Percentiles rank a stretch among this genome's conserved stretches.
These are phyloP conservation scores for Phasia obesa DNA, from an alignment of 2,888 invertebrate genomes.

Conservation along the genomic window DNA sequence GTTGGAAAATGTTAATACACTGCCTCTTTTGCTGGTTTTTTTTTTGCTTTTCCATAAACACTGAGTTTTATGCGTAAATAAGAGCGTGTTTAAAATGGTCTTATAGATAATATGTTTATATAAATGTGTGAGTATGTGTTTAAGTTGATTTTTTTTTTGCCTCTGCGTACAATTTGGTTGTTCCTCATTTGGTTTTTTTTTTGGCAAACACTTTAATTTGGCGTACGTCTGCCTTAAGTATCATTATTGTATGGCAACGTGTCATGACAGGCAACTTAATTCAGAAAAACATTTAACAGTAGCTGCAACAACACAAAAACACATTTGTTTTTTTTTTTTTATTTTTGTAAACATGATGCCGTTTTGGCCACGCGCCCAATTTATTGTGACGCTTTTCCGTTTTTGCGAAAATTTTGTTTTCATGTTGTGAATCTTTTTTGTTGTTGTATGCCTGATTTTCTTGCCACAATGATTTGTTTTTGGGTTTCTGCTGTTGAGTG, in stretches of 20 bases:
- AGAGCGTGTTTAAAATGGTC: constrained; percentile 48
- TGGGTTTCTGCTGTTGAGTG: constrained; percentile 37
- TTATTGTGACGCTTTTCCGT: constrained; percentile 70
- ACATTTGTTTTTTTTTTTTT: constrained; percentile 25
- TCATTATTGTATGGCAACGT: constrained; percentile 67
- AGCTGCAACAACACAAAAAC: constrained; percentile 50
- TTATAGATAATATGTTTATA: constrained; percentile 56
- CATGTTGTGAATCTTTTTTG: constrained; percentile 46
- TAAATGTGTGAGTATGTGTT: constrained; percentile 52
- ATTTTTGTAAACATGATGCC: constrained; percentile 49
- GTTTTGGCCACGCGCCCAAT: constrained; percentile 78
- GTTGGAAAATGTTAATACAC: constrained; percentile 65
- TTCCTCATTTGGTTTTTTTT: constrained; percentile 57
- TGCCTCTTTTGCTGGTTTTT: constrained; percentile 6
- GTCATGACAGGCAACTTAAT: constrained; percentile 76
- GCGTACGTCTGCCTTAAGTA: constrained; percentile 76
- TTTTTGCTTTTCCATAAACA: constrained; percentile 24
- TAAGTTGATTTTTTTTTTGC: constrained; percentile 55
- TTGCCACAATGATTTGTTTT: constrained; percentile 54
- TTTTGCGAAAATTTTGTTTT: constrained; percentile 62
- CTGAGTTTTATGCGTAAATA: constrained; percentile 55
- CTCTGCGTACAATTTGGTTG: constrained; percentile 29
- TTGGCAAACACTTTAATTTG: constrained; percentile 78
- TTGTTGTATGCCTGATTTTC: constrained; percentile 43
- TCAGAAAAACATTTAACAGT: constrained; percentile 78